Conservation (phyloP, 2,113 vertebrate genomes). For the Craseonycteris thonglongyai region DNA sequence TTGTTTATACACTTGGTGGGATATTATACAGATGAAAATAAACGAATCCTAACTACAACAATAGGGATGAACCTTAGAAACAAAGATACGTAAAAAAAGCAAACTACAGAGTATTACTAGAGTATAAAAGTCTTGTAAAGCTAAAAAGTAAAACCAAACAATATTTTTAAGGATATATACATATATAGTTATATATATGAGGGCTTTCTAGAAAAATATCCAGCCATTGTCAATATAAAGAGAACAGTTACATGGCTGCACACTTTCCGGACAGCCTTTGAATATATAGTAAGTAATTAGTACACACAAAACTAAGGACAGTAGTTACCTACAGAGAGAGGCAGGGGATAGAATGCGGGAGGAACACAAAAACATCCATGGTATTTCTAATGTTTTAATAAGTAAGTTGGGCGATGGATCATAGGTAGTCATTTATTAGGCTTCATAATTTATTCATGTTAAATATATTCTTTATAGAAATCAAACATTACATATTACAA, state of each 20-base stretch:
- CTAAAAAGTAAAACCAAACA: constrained; percentile 31
- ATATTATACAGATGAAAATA: background rate
- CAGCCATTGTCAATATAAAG: too few relatives aligned
- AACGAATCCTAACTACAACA: background rate
- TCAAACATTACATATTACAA: constrained; percentile 46
- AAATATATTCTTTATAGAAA: constrained; percentile 60
- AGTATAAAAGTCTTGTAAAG: constrained; percentile 6
- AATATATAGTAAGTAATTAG: constrained; percentile 2
- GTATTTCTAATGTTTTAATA: constrained; percentile 50
- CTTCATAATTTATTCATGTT: constrained; percentile 60
- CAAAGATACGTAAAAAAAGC: background rate
- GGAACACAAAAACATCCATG: constrained; percentile 13
- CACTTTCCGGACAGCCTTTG: too few relatives aligned
- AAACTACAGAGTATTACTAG: background rate
- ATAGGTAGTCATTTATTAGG: constrained; percentile 29
- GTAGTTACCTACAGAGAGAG: background rate
- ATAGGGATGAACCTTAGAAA: constrained; percentile 1
- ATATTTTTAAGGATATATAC: constrained; percentile 19
- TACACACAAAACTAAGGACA: constrained; percentile 18
- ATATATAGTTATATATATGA: background rate
- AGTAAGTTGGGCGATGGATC: background rate
- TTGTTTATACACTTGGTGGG: background rate
- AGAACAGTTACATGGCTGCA: too few relatives aligned
- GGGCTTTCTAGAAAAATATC: too few relatives aligned
- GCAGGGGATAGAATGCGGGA: background rate